Base-by-base conservation (phyloP, 1,140 invertebrate species). In the Leptinotarsa defecta region DNA sequence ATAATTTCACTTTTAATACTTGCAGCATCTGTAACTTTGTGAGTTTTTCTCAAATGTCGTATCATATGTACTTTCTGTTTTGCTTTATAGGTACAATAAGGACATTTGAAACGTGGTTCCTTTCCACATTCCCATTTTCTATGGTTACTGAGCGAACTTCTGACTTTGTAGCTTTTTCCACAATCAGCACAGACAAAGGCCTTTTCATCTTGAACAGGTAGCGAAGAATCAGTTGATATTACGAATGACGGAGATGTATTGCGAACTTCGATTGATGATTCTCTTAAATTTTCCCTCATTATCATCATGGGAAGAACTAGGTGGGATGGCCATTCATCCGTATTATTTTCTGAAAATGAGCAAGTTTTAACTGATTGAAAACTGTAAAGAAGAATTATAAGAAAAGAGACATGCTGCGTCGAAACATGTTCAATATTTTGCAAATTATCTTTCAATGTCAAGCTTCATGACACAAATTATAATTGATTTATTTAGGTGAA, bases 61-160 rank as follows among this genome's bases (percentile, higher is more conserved):
- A 91, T 92, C 78, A 94, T 93, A 86, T 94, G 93, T 92, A 94
- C 94, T 87, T 94, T 94, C 83, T 94, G 93, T 83, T 94, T 94
- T 78, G 93, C 92, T 75, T 92, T 88, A 84, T 94, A 94, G 48
- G 92, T 91, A 85, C 93, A 94, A 85, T 93, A 93, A 6, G 92
- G 92, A 85, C 93, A 94, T 81, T 93, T 92, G 84, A 94, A 94
- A 84, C 94, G 92, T 1, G 93, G 93, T 84, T 94, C 93, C 85
- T 94, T 94, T 78, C 92, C 92, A 85, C 93, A 94, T 84, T 94
- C 93, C 92, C 93, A 94, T 84, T 94, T 94, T 85, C 93, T 92
- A 83, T 94, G 93, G 83, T 94, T 94, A 52, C 92, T 88, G 80
- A 94, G 86, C 80, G 92, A 94, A 71, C 92, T 94, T 85, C 94